Evolutionary conservation across 2,113 vertebrate genomes (phyloP).

Genomic region (Peucedramus taeniatus): DNA sequence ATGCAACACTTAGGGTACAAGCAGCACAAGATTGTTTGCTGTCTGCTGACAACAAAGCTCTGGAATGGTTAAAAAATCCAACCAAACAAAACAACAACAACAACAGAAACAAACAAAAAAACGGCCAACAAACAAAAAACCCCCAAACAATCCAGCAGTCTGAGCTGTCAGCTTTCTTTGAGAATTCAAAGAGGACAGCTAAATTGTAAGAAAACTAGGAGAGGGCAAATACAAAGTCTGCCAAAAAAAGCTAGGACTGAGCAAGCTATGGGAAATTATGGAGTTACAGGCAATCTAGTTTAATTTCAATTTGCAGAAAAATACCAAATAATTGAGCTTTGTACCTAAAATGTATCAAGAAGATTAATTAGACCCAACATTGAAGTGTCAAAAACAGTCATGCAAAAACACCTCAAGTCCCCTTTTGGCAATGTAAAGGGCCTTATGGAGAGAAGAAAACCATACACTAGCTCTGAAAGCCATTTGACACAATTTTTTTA

Average conservation of each 20-base stretch:
- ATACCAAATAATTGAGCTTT: not conserved
- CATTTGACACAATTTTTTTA: not conserved
- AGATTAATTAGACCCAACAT: not conserved
- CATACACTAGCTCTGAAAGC: not conserved
- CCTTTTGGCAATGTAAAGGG: not conserved
- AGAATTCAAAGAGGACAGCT: not conserved
- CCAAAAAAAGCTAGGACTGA: not conserved
- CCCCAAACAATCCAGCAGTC: not conserved
- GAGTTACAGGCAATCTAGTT: not conserved
- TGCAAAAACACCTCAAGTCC: not conserved
- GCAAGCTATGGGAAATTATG: not conserved
- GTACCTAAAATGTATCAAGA: not conserved
- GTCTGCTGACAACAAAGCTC: not conserved
- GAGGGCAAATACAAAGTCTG: not conserved
- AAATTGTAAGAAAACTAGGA: not conserved
- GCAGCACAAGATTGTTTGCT: not conserved
- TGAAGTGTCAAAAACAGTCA: not conserved
- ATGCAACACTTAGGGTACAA: not conserved
- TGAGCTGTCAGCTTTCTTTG: not conserved
- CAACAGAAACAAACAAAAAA: not conserved
- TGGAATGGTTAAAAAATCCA: not conserved
- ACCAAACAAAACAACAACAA: not conserved
- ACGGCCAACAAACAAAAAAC: fast-evolving
- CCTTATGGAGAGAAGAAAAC: not conserved
- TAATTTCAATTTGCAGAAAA: not conserved